Evolutionary conservation across 2,113 vertebrate species (phyloP).

Genomic region (Eubucco bourcierii): DNA sequence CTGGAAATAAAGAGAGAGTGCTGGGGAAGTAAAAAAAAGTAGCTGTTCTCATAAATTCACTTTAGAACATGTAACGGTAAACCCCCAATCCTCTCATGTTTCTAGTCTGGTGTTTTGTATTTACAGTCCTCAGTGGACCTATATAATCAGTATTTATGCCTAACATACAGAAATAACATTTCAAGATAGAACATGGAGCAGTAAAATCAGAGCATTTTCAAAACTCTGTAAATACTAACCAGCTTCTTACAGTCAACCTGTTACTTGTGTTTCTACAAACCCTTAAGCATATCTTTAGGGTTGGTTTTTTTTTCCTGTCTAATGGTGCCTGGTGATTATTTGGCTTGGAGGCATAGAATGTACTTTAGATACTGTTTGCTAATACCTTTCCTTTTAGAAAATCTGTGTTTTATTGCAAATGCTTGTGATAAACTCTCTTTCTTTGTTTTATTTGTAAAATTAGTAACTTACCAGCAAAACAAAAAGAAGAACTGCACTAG

Average conservation of each 20-base stretch:
- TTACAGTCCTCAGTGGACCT: not conserved
- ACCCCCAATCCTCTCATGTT: not conserved
- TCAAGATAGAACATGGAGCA: not conserved
- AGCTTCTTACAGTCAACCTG: not conserved
- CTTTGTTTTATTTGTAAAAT: not conserved
- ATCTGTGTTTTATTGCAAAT: not conserved
- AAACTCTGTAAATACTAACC: not conserved
- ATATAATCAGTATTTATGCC: not conserved
- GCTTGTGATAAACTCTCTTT: not conserved
- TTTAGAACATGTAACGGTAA: not conserved
- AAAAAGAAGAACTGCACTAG: not conserved
- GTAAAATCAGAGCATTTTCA: constrained; percentile 3
- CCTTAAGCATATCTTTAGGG: not conserved
- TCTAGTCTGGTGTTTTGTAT: not conserved
- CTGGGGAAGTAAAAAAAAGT: not conserved
- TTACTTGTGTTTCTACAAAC: not conserved
- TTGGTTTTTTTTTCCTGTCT: not conserved
- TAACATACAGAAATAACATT: not conserved
- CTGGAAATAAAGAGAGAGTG: not conserved
- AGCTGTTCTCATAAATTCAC: not conserved
- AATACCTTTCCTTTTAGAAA: not conserved
- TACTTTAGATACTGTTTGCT: not conserved
- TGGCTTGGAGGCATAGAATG: not conserved
- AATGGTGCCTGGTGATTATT: not conserved
- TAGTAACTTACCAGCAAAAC: not conserved